These are phyloP conservation scores for Philopotamus ludificatus DNA, from an alignment of 1,140 invertebrate species.

Conservation along the genomic window DNA sequence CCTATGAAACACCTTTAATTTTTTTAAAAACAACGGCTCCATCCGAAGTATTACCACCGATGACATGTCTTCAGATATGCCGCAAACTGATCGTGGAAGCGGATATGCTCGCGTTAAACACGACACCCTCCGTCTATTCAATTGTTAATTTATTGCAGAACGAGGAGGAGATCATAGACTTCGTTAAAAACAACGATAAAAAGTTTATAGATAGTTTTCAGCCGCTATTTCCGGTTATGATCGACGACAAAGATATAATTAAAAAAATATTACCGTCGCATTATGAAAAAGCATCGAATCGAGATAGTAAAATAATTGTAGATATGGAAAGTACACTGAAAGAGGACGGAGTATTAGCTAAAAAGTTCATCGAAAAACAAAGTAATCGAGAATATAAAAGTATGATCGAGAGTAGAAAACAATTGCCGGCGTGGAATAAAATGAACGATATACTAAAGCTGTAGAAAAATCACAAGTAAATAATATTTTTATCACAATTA, in stretches of 20 bases:
- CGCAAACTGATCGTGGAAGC: slow-evolving; percentile 66
- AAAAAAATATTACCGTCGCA: slow-evolving; percentile 56
- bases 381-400: slow-evolving; percentile 61
- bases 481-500: slow-evolving; percentile 6
- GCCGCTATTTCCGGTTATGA: slow-evolving; percentile 50
- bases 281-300: slow-evolving; percentile 60
- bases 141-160: slow-evolving; percentile 69
- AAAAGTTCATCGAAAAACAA: slow-evolving; percentile 60
- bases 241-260: slow-evolving; percentile 45
- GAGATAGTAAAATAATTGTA: slow-evolving; percentile 53
- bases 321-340: slow-evolving; percentile 56
- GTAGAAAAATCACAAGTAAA: slow-evolving; percentile 62
- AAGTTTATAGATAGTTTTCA: slow-evolving; percentile 57
- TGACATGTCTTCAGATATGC: slow-evolving; percentile 63
- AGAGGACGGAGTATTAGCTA: slow-evolving; percentile 62
- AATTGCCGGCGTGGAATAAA: slow-evolving; percentile 68
- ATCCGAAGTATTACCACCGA: slow-evolving; percentile 58
- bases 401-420: slow-evolving; percentile 61
- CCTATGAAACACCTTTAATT: slow-evolving; percentile 68
- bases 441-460: slow-evolving; percentile 65
- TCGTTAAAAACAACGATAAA: slow-evolving; percentile 57
- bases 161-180: slow-evolving; percentile 63
- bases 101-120: slow-evolving; percentile 59
- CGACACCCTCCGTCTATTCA: slow-evolving; percentile 67
- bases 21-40: slow-evolving; percentile 62